Conservation (phyloP, 2,888 invertebrate genomes). For the Torymus aiolomorphi region DNA sequence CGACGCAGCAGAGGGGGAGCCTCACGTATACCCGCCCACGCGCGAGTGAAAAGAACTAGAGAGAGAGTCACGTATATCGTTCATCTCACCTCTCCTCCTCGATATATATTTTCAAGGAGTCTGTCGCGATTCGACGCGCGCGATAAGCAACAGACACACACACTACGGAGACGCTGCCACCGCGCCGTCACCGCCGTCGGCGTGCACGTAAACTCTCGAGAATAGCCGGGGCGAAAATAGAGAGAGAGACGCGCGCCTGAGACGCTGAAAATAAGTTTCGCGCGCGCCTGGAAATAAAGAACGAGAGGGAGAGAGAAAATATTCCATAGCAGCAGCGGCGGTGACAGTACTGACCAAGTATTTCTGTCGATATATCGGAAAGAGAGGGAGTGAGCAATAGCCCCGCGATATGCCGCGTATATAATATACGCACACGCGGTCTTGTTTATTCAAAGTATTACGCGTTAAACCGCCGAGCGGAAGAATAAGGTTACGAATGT, state of each 20-base stretch:
- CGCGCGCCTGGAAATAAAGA: not conserved
- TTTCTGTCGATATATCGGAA: too few relatives aligned
- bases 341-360: too few relatives aligned
- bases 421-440: too few relatives aligned
- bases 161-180: not conserved
- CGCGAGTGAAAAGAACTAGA: not conserved
- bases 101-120: not conserved
- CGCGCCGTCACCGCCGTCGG: not conserved
- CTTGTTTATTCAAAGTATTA: too few relatives aligned
- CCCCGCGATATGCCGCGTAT: too few relatives aligned
- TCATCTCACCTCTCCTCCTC: not conserved
- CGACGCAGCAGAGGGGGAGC: too few relatives aligned
- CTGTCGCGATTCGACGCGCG: slow-evolving; percentile 22
- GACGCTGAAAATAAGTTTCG: slow-evolving; percentile 59
- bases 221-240: slow-evolving; percentile 62
- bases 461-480: too few relatives aligned
- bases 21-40: too few relatives aligned
- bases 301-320: slow-evolving; percentile 5
- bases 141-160: slow-evolving; percentile 43
- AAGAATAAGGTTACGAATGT: too few relatives aligned
- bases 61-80: slow-evolving; percentile 23
- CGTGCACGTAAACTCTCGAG: slow-evolving; percentile 4
- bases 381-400: too few relatives aligned
- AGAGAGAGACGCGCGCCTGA: slow-evolving; percentile 44
- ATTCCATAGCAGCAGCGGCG: too few relatives aligned